Base-by-base conservation (phyloP, 2,888 invertebrate genomes). In the Ochropleura plecta region DNA sequence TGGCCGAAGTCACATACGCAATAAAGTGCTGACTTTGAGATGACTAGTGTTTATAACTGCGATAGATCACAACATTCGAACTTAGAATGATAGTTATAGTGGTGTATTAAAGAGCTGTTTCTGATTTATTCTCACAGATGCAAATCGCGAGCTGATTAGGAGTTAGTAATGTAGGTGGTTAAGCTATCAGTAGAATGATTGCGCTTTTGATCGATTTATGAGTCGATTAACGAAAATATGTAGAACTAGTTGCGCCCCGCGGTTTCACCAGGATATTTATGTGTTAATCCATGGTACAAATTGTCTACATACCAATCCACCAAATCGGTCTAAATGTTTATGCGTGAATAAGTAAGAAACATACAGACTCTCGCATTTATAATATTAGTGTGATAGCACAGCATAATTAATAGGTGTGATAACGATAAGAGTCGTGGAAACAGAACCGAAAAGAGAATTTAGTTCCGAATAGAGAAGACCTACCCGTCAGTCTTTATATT, bases 11-110 rank as follows among this genome's bases (percentile, higher is more conserved):
- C 70, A 48, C 42, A 53, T 59, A 59, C 65, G 72, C 60, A 81
- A 76, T 84, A 75, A 72, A 76, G 70, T 65, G 44, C n/a, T 57
- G 20, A 73, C 57, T 70, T 62, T 49, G n/a, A 70, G 57, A 67
- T 73, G 42, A 62, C 51, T 64, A 67, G 63, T 59, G 62, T 70
- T 69, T 81, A 82, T 84, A 84, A 71, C 53, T 8, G 55, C 60
- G 42, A 20, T 12, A 66, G 42, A 69, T 62, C 40, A 76, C 18
- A 55, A 12, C 44, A 63, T 66, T 70, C 44, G 65, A 67, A 51
- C 63, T 65, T 60, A 59, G 65, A 70, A 40, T 70, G 18, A 49
- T 67, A 70, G n/a, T 65, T 57, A 16, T 67, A 20, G 42, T 60
- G 42, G 44, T 49, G 44, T 80, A 66, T 83, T 57, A 78, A 80